Conservation (phyloP, 2,113 vertebrate species). For the Saguinus imperator region DNA sequence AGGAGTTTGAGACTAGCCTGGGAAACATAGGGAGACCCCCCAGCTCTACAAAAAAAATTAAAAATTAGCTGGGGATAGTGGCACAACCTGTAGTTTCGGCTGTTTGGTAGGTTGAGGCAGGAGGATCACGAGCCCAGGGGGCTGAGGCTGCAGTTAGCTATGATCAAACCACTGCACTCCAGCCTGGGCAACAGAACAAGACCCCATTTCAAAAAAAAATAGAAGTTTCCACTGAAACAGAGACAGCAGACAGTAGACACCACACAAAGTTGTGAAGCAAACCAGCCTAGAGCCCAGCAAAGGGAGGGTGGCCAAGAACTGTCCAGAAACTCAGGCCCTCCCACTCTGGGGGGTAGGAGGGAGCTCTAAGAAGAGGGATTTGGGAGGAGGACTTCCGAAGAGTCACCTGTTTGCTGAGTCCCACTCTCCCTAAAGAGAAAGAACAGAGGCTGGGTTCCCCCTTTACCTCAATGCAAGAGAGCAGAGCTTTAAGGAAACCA, state of each 20-base stretch:
- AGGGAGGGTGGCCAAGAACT: accelerated
- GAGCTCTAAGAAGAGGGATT: too few species aligned
- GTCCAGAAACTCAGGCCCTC: background rate
- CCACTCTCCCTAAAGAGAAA: background rate
- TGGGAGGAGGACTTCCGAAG: background rate
- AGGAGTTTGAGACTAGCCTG: too few species aligned
- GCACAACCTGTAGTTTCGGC: too few species aligned
- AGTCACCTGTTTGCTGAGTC: background rate
- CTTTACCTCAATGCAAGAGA: background rate
- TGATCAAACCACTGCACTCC: too few species aligned
- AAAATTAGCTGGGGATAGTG: too few species aligned
- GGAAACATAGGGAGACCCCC: too few species aligned
- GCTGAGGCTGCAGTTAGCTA: too few species aligned
- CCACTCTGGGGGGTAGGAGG: accelerated
- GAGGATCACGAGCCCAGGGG: too few species aligned
- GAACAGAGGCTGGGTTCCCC: background rate
- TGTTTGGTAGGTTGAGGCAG: too few species aligned
- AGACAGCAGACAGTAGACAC: background rate
- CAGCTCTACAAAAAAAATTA: too few species aligned
- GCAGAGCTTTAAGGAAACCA: background rate
- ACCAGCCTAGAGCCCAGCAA: background rate
- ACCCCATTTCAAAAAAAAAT: background rate
- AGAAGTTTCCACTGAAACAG: background rate
- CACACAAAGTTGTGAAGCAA: background rate
- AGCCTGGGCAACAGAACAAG: too few species aligned